Evolutionary conservation across 1,140 invertebrate genomes (phyloP), one percentile per base, ranked within the genome.

Genomic region (Pseudomyrmex gracilis): DNA sequence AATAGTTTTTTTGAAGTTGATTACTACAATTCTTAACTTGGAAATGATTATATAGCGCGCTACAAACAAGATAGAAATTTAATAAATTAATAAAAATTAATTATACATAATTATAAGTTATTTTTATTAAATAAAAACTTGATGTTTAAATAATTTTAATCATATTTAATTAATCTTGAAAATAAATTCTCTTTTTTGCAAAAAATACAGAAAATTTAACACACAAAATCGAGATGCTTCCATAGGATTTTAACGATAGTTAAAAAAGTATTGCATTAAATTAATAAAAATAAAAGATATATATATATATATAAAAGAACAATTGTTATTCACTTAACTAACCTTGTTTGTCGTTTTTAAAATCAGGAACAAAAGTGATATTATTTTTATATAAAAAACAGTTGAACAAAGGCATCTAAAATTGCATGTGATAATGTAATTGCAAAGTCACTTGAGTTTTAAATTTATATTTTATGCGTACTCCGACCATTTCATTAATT

Each of bases 321-420:
- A 78, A 47, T 80, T 34, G 34, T 78, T 67, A 45, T 15, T 10
- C 17, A 67, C 22, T 77, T 78, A 78, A 55, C 64, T 67, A 45
- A 1, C 4, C 55, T 80, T 58, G 17, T 66, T 4, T 47, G 17
- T 71, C 15, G 53, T 15, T 15, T 20, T 15, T 20, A 49, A 70
- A 80, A 17, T 22, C 43, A 15, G n/a, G 5, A 57, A n/a, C 4
- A 66, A 8, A 15, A 22, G 43, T 15, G n/a, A 47, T 15, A 15
- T 58, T 60, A 22, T 60, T 67, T 67, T 45, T 55, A 34, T 63
- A 8, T 53, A 22, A 58, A 24, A 68, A 51, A 10, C 24, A 34
- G 47, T 76, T 67, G 20, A 24, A 58, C 22, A 70, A 78, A 70
- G 43, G 43, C 53, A 24, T 1, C 22, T 13, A 34, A 70, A 80